Conservation (phyloP, 2,888 invertebrate genomes). For the Chelonus formosanus region DNA sequence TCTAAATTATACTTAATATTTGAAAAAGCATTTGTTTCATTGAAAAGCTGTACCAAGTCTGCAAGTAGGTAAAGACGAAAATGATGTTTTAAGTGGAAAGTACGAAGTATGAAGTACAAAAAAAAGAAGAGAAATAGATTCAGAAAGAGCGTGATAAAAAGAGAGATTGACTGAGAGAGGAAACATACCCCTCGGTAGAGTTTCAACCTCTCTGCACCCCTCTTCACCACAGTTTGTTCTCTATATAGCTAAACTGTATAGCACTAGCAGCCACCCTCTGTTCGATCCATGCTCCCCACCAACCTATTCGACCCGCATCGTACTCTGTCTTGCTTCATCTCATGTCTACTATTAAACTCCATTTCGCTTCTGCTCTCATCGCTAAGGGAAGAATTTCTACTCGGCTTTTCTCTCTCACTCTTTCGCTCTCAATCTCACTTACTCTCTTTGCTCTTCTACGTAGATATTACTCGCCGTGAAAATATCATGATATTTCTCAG, state of each 20-base stretch:
- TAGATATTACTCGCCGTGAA: slow-evolving; percentile 46
- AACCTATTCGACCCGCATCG: slow-evolving; percentile 32
- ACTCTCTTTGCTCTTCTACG: slow-evolving; percentile 32
- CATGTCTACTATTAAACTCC: slow-evolving; percentile 29
- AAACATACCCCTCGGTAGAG: slow-evolving; percentile 37
- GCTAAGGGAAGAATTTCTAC: slow-evolving; percentile 36
- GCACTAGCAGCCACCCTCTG: slow-evolving; percentile 31
- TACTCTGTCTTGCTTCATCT: slow-evolving; percentile 35
- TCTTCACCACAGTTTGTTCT: slow-evolving; percentile 33
- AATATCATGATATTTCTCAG: slow-evolving; percentile 54
- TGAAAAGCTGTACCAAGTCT: slow-evolving; percentile 2
- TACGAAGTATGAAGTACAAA: slow-evolving; percentile 28
- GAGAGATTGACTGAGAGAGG: slow-evolving; percentile 30
- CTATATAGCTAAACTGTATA: slow-evolving; percentile 14
- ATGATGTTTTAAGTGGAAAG: slow-evolving; percentile 22
- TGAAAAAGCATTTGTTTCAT: slow-evolving; percentile 35
- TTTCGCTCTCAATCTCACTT: slow-evolving; percentile 30
- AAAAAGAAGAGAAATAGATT: slow-evolving; percentile 29
- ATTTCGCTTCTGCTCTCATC: slow-evolving; percentile 28
- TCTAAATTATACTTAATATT: slow-evolving; percentile 35
- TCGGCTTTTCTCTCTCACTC: slow-evolving; percentile 36
- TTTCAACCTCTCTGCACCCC: slow-evolving; percentile 35
- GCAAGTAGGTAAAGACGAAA: slow-evolving; percentile 34
- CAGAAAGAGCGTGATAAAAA: slow-evolving; percentile 31
- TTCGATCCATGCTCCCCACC: slow-evolving; percentile 27